These are phyloP conservation scores for Chlamydotis undulata DNA, from an alignment of 2,113 vertebrate species.

Conservation along the genomic window DNA sequence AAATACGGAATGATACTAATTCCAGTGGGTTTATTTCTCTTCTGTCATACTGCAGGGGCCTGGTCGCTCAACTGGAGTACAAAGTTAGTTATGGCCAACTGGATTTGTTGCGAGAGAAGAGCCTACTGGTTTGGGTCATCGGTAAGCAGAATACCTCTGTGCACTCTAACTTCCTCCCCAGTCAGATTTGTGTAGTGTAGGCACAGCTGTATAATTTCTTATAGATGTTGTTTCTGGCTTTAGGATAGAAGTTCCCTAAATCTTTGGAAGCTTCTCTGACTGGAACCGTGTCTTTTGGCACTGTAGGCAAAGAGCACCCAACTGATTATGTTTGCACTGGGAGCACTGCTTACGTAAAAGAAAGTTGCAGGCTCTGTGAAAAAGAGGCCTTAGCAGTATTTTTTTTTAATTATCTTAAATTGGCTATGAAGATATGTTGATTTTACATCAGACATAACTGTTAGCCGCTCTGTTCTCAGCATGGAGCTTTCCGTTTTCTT, in stretches of 20 bases:
- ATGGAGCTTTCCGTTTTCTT: background rate
- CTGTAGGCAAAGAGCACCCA: conserved; percentile 72
- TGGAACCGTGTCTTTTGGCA: conserved; percentile 82
- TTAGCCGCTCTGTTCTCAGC: background rate
- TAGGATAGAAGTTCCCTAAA: conserved; percentile 94
- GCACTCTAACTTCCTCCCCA: background rate
- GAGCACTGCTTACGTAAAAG: conserved; percentile 89
- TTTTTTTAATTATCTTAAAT: background rate
- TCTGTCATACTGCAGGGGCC: conserved; percentile 75
- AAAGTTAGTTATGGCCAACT: conserved; percentile 89
- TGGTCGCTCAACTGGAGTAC: conserved; percentile 82
- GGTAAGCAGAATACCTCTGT: conserved; percentile 69
- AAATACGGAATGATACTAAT: background rate
- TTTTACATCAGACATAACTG: background rate
- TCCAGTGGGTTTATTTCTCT: background rate
- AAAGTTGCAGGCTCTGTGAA: conserved; percentile 54
- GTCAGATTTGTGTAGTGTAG: background rate
- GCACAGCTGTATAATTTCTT: background rate
- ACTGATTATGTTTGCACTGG: conserved; percentile 86
- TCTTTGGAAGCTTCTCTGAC: conserved; percentile 87
- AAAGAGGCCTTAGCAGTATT: background rate
- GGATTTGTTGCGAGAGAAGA: conserved; percentile 90
- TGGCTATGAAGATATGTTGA: background rate
- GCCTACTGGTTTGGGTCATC: conserved; percentile 86
- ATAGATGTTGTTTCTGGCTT: conserved; percentile 21